These are phyloP conservation scores for Microctenopoma stevenorrisi DNA, from an alignment of 2,797 vertebrate genomes.

Conservation along the genomic window DNA sequence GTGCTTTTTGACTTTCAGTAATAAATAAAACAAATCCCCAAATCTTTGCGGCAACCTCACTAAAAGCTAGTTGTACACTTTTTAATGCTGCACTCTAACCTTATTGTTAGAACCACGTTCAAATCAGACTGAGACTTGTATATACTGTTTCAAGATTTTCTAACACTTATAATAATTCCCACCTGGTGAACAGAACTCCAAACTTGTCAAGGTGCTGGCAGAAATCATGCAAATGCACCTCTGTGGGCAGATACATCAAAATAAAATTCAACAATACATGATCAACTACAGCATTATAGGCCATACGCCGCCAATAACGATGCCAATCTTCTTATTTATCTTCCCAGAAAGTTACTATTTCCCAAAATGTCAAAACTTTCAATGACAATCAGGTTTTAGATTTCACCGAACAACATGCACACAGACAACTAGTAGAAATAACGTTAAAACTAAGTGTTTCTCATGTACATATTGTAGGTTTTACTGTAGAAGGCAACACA, in stretches of 20 bases:
- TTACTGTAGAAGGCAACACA: conserved; percentile 73
- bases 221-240: too few species aligned
- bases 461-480: conserved; percentile 31
- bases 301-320: not conserved
- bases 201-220: too few species aligned
- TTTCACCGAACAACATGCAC: conserved; percentile 65
- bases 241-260: too few species aligned
- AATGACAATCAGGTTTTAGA: conserved; percentile 26
- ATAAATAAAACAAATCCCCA: too few species aligned
- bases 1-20: too few species aligned
- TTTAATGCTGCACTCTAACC: too few species aligned
- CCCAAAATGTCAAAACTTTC: conserved; percentile 6
- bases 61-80: not conserved
- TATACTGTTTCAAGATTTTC: too few species aligned
- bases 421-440: conserved; percentile 48
- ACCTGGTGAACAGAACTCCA: too few species aligned
- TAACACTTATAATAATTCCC: too few species aligned
- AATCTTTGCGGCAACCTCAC: conserved; percentile 1
- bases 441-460: conserved; percentile 13
- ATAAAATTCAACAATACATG: not conserved
- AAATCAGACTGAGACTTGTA: too few species aligned
- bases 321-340: not conserved
- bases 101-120: too few species aligned
- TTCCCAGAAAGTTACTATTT: conserved; percentile 13
- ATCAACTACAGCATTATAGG: not conserved